These are phyloP conservation scores for Ornithoptera priamus DNA, from an alignment of 2,888 invertebrate species.

Conservation along the genomic window DNA sequence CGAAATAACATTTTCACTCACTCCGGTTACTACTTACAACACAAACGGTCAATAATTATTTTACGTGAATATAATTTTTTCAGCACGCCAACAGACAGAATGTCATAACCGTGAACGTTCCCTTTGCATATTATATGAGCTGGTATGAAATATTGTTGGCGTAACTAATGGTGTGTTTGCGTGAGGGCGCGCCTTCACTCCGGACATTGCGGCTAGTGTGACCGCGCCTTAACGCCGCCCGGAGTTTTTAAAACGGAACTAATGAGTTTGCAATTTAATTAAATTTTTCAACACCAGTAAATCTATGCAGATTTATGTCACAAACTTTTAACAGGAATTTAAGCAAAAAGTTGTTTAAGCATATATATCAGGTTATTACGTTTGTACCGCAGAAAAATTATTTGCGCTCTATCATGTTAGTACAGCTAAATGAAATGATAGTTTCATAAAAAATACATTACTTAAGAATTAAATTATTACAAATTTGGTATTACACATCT, in stretches of 20 bases:
- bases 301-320: neutral
- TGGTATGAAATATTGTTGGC: constrained; percentile 63
- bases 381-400: too few species aligned
- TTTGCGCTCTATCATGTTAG: too few species aligned
- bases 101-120: constrained; percentile 66
- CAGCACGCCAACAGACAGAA: constrained; percentile 51
- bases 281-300: constrained; percentile 32
- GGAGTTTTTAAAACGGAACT: constrained; percentile 35
- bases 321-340: neutral
- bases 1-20: constrained; percentile 18
- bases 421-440: too few species aligned
- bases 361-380: neutral
- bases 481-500: too few species aligned
- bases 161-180: constrained; percentile 67
- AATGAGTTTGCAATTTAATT: constrained; percentile 35
- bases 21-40: constrained; percentile 36
- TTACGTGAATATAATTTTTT: constrained; percentile 44
- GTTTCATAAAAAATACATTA: too few species aligned
- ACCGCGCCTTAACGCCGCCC: constrained; percentile 48
- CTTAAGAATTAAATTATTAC: too few species aligned
- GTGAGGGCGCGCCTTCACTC: constrained; percentile 64
- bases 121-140: constrained; percentile 68
- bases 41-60: constrained; percentile 51
- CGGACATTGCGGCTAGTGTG: constrained; percentile 41
- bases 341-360: neutral